Percentiles rank a stretch among this genome's conserved stretches.
Conservation (phyloP, 2,888 invertebrate species). For the Quadriops clusia region DNA sequence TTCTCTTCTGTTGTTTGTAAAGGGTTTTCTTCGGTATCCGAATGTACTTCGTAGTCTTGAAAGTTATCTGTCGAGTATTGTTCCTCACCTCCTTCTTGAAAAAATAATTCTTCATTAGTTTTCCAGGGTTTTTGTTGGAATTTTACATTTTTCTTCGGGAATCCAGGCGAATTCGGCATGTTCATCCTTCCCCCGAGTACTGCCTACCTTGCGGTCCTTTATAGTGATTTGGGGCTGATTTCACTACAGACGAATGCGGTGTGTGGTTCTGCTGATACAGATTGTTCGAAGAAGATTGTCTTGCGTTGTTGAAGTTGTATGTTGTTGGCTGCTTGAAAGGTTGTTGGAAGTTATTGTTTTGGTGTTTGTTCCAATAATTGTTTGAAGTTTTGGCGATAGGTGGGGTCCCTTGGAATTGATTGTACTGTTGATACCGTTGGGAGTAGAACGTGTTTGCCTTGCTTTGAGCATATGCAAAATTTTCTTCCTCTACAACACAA, state of each 20-base stretch:
- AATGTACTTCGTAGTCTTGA: constrained; percentile 3
- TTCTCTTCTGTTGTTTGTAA: no score
- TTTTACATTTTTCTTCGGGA: no score
- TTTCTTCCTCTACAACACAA: neutral
- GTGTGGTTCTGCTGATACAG: no score
- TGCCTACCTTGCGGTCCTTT: no score
- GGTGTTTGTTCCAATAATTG: neutral
- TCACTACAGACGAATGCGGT: no score
- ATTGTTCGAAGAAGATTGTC: no score
- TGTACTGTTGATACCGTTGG: neutral
- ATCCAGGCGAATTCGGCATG: no score
- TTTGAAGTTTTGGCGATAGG: neutral
- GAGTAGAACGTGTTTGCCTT: no score
- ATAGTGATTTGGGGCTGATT: no score
- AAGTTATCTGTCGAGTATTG: neutral
- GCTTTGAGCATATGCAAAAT: neutral
- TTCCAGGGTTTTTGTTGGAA: no score
- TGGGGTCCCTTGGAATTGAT: neutral
- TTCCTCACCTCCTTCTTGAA: neutral
- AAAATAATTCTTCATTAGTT: neutral
- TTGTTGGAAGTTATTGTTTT: neutral
- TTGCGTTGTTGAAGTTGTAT: neutral
- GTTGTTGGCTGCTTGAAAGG: neutral
- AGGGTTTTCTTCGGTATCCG: no score
- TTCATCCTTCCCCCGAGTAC: no score